Evolutionary conservation across 1,140 invertebrate genomes (phyloP), one percentile per base, ranked within the genome.

Genomic region (Diorhabda elongata): DNA sequence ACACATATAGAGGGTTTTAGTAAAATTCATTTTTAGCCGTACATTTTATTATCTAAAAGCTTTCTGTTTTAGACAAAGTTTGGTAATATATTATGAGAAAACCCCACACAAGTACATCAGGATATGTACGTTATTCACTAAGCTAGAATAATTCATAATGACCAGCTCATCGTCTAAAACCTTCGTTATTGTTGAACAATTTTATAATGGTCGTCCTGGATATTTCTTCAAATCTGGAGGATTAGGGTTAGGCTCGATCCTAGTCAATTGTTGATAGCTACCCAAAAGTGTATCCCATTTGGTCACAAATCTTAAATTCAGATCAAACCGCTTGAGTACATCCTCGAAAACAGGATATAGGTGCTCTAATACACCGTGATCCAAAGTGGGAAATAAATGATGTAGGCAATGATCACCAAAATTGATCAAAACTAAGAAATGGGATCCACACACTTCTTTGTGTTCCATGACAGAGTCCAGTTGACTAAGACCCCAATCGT

Each of bases 361-460:
- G n/a, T 87, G 79, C 2, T 85, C 81, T 42, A 95, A 79, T 62
- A 89, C 86, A 0, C 85, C 87, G 74, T 94, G 92, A 76, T 94
- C 92, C 9, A 95, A 75, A 0, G 91, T 92, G 0, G 93, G 93
- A 72, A 95, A 88, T 1, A 95, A 81, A 83, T 95, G 93, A 78
- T 95, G 93, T 1, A 94, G 81, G 1, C 83, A 82, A 78, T 95
- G 93, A 56, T 90, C 87, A 5, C 92, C 93, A 72, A 92, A 95
- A 70, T 87, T 85, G 0, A 88, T 90, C 44, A 93, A 73, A 1
- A 86, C 86, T 45, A 91, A 80, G 73, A 92, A 89, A 42, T 88
- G 80, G n/a, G 84, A 89, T 2, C 86, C 84, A 43, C 87, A 89
- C 11, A 93, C 83, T 58, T 92, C 88, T 3, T 83, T 81, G 65